phyloP scores from a whole-genome alignment of 2,113 vertebrate species.

The Boulengeromyrus knoepffleri region DNA sequence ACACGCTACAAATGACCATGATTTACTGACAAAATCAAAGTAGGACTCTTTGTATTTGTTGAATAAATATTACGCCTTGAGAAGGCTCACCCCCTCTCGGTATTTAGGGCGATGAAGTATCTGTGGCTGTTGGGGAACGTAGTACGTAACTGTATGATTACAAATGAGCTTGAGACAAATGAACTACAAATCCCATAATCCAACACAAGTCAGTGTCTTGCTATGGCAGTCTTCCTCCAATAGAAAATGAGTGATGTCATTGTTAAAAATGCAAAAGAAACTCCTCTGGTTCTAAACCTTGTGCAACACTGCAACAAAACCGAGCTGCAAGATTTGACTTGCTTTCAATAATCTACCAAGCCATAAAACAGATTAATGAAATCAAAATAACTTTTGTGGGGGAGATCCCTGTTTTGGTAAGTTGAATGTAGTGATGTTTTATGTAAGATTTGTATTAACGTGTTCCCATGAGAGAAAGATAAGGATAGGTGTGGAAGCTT shows the following conservation, averaged over 20 bases:
- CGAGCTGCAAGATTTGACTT: constrained; percentile 40
- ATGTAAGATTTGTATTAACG: neutral
- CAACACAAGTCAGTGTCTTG: neutral
- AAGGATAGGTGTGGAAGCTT: constrained; percentile 15
- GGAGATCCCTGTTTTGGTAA: constrained; percentile 56
- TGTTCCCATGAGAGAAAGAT: neutral
- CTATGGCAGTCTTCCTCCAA: constrained; percentile 25
- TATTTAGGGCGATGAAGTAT: neutral
- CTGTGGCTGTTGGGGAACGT: neutral
- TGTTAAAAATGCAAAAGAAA: constrained; percentile 40
- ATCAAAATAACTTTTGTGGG: constrained; percentile 47
- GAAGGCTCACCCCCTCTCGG: neutral
- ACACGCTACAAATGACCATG: neutral
- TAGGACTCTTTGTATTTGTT: neutral
- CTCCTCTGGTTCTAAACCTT: constrained; percentile 36
- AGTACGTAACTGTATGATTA: neutral
- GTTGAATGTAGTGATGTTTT: constrained; percentile 32
- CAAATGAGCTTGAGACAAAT: neutral
- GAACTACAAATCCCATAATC: constrained; percentile 39
- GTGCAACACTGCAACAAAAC: constrained; percentile 32
- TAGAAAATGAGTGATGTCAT: constrained; percentile 48
- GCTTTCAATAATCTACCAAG: constrained; percentile 27
- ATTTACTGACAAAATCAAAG: neutral
- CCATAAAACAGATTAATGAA: constrained; percentile 55
- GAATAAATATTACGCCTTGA: constrained; percentile 5